Evolutionary conservation across 2,888 invertebrate genomes (phyloP).

Genomic region (Galeopsomyia nigrocyanea): DNA sequence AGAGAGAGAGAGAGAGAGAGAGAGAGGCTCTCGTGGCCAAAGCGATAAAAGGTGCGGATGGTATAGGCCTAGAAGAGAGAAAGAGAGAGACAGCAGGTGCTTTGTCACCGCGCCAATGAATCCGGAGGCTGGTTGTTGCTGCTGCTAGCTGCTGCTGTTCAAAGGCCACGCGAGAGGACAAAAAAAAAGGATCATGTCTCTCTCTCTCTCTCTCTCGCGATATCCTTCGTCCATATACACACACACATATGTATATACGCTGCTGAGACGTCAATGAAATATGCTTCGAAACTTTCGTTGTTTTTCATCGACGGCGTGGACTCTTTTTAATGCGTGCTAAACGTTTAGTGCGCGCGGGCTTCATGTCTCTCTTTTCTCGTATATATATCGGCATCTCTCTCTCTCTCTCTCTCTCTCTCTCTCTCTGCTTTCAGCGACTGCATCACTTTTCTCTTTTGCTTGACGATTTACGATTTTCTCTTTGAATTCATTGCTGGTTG

Average conservation of each 20-base stretch:
- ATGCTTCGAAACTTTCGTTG: too few relatives aligned
- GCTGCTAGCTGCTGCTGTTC: slow-evolving; percentile 34
- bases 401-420: slow-evolving; percentile 52
- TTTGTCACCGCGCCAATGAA: slow-evolving; percentile 67
- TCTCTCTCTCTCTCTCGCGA: too few relatives aligned
- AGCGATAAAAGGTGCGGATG: slow-evolving; percentile 51
- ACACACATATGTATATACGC: too few relatives aligned
- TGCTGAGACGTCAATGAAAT: too few relatives aligned
- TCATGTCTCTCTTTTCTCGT: neutral
- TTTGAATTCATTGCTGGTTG: too few relatives aligned
- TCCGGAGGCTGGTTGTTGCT: slow-evolving; percentile 56
- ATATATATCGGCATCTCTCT: slow-evolving; percentile 45
- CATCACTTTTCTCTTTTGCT: neutral
- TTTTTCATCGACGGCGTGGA: too few relatives aligned
- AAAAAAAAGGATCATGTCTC: neutral
- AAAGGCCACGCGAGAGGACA: neutral
- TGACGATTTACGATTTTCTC: too few relatives aligned
- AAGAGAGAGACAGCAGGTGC: slow-evolving; percentile 65
- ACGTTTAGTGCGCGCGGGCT: neutral
- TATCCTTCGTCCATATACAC: too few relatives aligned
- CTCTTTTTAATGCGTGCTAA: too few relatives aligned
- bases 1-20: too few relatives aligned
- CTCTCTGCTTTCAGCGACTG: slow-evolving; percentile 50
- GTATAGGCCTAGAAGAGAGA: slow-evolving; percentile 49
- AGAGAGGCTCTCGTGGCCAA: slow-evolving; percentile 47